phyloP scores from a whole-genome alignment of 2,113 vertebrate genomes.

The Urocitellus parryii region DNA sequence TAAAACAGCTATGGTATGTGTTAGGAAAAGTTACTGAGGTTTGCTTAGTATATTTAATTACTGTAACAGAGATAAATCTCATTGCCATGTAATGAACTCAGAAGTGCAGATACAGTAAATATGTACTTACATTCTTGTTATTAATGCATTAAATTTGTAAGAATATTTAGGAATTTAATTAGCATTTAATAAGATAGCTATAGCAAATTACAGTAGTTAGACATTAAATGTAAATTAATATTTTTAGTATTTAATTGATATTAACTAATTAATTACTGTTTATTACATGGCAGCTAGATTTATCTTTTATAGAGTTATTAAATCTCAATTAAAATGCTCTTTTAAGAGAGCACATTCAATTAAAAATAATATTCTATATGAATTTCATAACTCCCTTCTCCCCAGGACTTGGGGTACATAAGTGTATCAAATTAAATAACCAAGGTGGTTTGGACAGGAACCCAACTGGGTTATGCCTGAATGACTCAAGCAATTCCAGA shows the following conservation, averaged over 20 bases:
- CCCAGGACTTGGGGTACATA: slow-evolving; percentile 45
- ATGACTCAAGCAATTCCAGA: neutral
- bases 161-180: slow-evolving; percentile 93
- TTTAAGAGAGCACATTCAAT: slow-evolving; percentile 86
- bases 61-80: slow-evolving; percentile 90
- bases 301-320: slow-evolving; percentile 90
- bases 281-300: slow-evolving; percentile 89
- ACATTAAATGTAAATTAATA: slow-evolving; percentile 91
- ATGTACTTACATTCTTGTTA: slow-evolving; percentile 91
- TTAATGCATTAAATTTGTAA: slow-evolving; percentile 92
- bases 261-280: slow-evolving; percentile 92
- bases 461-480: neutral
- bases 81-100: slow-evolving; percentile 90
- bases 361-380: slow-evolving; percentile 84
- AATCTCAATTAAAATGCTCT: slow-evolving; percentile 89
- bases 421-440: slow-evolving; percentile 67
- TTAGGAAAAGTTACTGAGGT: slow-evolving; percentile 92
- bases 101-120: slow-evolving; percentile 91
- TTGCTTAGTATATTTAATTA: slow-evolving; percentile 92
- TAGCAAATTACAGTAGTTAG: slow-evolving; percentile 90
- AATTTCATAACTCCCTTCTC: slow-evolving; percentile 82
- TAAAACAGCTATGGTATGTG: slow-evolving; percentile 90
- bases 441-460: slow-evolving; percentile 57
- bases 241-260: slow-evolving; percentile 92
- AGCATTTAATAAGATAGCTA: slow-evolving; percentile 92